Evolutionary conservation across 2,797 vertebrate species (phyloP), one percentile per base, ranked within the genome.

Genomic region (Sebastes taczanowskii): DNA sequence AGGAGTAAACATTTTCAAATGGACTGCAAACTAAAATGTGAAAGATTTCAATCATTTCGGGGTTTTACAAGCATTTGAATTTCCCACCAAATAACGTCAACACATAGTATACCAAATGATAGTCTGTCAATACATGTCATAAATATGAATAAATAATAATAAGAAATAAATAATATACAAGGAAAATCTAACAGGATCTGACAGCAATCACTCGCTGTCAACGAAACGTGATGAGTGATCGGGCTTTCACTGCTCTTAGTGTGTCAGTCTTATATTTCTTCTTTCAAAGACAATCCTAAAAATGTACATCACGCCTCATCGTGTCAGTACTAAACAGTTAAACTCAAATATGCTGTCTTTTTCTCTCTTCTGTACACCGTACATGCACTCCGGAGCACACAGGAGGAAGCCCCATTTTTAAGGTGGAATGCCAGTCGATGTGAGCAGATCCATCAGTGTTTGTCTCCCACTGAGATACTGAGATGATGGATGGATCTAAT

Each of bases 401-500:
- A 29, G 71, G 82, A 80, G 67, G 58, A 16, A 80, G 61, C 38
- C 83, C 58, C 69, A 46, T 87, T 88, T 90, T 87, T 81, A 83
- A 90, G 88, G 84, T 84, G 78, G 85, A 75, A 77, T 74, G 85
- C 90, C 87, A 86, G 90, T 85, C 53, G 80, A 86, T 84, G 89
- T 80, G 91, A 84, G 81, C 80, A 84, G 82, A 94, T 94, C 90
- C 91, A 95, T 95, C 94, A 95, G 86, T 70, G 91, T 91, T 88
- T 88, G 88, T 92, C 93, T 92, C 91, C 91, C 72, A 61, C 91
- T 77, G 88, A 91, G 94, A 95, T 94, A 94, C 85, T 23, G 84
- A 89, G 85, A 94, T 95, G 94, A 95, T 87, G 91, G 93, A 95
- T 94, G 93, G 83, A 86, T 91, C 85, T 94, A 92, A 94, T 94